A percentile compares a stretch with the other conserved stretches of the same genome.
Conservation (phyloP, 2,888 invertebrate species). For the Lypha dubia region DNA sequence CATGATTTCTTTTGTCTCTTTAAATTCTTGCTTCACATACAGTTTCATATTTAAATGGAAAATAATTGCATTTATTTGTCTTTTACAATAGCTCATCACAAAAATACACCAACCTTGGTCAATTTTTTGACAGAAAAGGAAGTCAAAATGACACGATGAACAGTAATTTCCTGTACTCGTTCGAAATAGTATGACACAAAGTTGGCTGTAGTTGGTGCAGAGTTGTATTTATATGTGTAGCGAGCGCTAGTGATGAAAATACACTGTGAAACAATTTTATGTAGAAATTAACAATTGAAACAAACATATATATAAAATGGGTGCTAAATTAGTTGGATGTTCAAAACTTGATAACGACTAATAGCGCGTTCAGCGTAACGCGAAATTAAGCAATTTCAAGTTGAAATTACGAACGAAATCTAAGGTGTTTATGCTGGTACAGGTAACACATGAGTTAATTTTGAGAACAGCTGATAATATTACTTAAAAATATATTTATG, state of each 20-base stretch:
- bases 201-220: slow-evolving; percentile 56
- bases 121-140: slow-evolving; percentile 83
- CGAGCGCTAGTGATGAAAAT: not conserved
- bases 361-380: too few species aligned
- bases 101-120: slow-evolving; percentile 82
- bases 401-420: too few species aligned
- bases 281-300: not conserved
- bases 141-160: slow-evolving; percentile 78
- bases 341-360: too few species aligned
- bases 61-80: slow-evolving; percentile 67
- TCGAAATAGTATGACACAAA: slow-evolving; percentile 6
- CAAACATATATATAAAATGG: too few species aligned
- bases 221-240: slow-evolving; percentile 45
- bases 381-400: too few species aligned
- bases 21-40: slow-evolving; percentile 26
- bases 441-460: too few species aligned
- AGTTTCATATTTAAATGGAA: slow-evolving; percentile 47
- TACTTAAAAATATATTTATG: too few species aligned
- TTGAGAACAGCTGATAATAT: too few species aligned
- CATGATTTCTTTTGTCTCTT: not conserved
- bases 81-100: slow-evolving; percentile 70
- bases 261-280: not conserved
- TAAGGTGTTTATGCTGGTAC: too few species aligned
- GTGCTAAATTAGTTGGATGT: too few species aligned
- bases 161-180: slow-evolving; percentile 75